Base-by-base conservation (phyloP, 2,888 invertebrate species). In the Germaria angustata region DNA sequence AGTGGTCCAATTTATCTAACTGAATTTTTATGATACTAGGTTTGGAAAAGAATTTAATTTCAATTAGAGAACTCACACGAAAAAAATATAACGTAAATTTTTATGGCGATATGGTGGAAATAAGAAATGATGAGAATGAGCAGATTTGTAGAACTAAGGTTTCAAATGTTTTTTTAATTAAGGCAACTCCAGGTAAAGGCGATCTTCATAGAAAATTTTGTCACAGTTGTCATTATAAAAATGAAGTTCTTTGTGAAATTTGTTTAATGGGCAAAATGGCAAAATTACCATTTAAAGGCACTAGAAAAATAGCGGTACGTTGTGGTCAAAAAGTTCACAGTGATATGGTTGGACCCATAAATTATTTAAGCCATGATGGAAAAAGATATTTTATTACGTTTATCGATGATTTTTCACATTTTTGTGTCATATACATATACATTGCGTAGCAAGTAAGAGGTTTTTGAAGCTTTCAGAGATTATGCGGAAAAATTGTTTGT, bases 401-500 rank as follows among this genome's bases (percentile, higher is more conserved):
- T 28, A 28, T 28, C 6, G 28, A 28, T 6, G 28, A 28, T 28
- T 28, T 28, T 6, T 28, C 28, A 5, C 28, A 28, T 28, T 28
- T 28, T 28, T 28, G 4, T 5, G 28, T 28, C 6, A 6, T 28
- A 6, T 28, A 28, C 9, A 28, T 6, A 5, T 28, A 28, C 6
- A 5, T 28, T 28, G 4, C 28, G n/a, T n/a, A n/a, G n/a, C n/a
- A n/a, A n/a, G n/a, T n/a, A n/a, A n/a, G n/a, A n/a, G n/a, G n/a
- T n/a, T n/a, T n/a, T n/a, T n/a, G n/a, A n/a, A n/a, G 53, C 36
- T 11, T 72, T 72, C 32, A 61, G 61, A 44, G 49, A 72, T 17
- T 61, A 73, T 17, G 24, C 61, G 9, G 20, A 53, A 28, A 61
- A 63, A 24, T 28, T 53, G 41, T 63, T 13, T 22, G 59, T 24